Percentiles rank a stretch among this genome's conserved stretches.
These are phyloP conservation scores for Monochamus alternatus DNA, from an alignment of 2,888 invertebrate genomes.

Conservation along the genomic window DNA sequence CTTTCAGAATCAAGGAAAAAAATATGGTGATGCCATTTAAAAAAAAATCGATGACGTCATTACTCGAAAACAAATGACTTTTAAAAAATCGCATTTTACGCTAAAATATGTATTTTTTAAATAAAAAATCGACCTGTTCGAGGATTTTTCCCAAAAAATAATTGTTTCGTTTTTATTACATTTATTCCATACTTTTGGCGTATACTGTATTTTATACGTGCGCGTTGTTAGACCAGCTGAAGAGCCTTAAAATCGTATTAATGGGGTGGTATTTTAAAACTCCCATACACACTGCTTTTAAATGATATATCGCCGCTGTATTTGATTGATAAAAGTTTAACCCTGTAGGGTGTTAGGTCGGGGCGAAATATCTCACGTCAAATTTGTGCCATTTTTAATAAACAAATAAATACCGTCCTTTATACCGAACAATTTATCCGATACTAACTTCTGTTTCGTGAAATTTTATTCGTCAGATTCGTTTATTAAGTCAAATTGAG, in stretches of 20 bases:
- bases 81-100: too few relatives aligned
- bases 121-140: too few relatives aligned
- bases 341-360: constrained; percentile 37
- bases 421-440: not conserved
- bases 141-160: too few relatives aligned
- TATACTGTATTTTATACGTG: constrained; percentile 45
- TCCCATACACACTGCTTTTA: constrained; percentile 49
- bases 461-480: not conserved
- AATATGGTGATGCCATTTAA: too few relatives aligned
- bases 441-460: not conserved
- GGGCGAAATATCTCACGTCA: constrained; percentile 43
- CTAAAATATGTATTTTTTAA: too few relatives aligned
- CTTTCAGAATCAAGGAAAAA: too few relatives aligned
- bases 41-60: too few relatives aligned
- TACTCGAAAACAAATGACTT: too few relatives aligned
- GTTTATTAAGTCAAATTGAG: not conserved
- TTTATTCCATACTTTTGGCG: too few relatives aligned
- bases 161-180: too few relatives aligned
- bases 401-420: constrained; percentile 14
- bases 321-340: constrained; percentile 55
- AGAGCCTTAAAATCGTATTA: constrained; percentile 53
- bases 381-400: constrained; percentile 41
- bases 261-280: constrained; percentile 49
- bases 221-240: constrained; percentile 48
- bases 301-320: constrained; percentile 52